These are phyloP conservation scores for Volucella inanis DNA, from an alignment of 2,888 invertebrate genomes.

Conservation along the genomic window DNA sequence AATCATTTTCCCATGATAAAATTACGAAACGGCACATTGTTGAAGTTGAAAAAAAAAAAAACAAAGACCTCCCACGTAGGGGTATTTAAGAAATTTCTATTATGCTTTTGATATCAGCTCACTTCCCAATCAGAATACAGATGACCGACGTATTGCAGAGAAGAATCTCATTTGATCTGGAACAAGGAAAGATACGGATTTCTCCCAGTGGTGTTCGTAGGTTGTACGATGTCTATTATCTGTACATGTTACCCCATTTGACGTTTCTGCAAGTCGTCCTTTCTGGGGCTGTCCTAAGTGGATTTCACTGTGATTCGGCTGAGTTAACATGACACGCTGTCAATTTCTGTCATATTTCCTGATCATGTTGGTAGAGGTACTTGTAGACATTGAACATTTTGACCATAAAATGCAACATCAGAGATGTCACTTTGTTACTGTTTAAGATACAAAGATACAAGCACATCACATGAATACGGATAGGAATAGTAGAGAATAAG, in stretches of 20 bases:
- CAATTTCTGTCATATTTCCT: conserved; percentile 12
- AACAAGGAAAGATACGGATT: conserved; percentile 8
- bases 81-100: background rate
- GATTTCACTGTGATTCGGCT: background rate
- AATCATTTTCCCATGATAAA: conserved; percentile 7
- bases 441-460: no score
- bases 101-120: background rate
- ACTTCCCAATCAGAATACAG: background rate
- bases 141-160: background rate
- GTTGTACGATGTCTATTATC: conserved; percentile 5
- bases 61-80: background rate
- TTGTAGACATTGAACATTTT: background rate
- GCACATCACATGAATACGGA: no score
- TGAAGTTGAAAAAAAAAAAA: background rate
- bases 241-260: conserved; percentile 28
- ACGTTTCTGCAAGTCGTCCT: conserved; percentile 1
- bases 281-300: conserved; percentile 4
- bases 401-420: conserved; percentile 3
- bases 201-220: background rate
- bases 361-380: background rate
- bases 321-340: background rate
- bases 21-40: background rate
- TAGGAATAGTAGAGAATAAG: no score
- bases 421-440: conserved; percentile 6
- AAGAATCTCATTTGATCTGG: conserved; percentile 14